Conservation (phyloP, 2,888 invertebrate species). For the Seladonia tumulorum region DNA sequence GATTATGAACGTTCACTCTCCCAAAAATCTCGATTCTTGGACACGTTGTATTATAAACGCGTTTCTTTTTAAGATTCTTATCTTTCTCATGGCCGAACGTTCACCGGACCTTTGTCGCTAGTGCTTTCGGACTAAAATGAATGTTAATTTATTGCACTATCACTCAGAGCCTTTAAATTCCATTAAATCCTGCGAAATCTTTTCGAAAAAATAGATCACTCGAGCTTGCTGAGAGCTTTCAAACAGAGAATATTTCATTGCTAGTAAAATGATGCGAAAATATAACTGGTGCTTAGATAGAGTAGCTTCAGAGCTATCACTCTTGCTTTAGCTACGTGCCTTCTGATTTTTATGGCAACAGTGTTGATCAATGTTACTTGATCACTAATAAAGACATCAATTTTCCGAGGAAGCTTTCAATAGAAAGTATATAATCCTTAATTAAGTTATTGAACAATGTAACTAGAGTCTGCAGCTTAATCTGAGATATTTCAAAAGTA, state of each 20-base stretch:
- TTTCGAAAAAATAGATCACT: background rate
- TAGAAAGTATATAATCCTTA: background rate
- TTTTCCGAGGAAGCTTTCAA: too few species aligned
- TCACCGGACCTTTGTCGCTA: background rate
- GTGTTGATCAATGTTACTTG: background rate
- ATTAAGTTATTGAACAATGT: background rate
- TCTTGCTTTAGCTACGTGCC: background rate
- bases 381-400: background rate
- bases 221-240: background rate
- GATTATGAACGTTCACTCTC: constrained; percentile 72
- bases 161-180: background rate
- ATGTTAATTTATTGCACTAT: background rate
- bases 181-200: too few species aligned
- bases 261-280: background rate
- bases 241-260: background rate
- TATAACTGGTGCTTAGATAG: background rate
- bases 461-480: background rate
- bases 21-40: background rate
- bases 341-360: background rate
- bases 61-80: constrained; percentile 7
- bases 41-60: constrained; percentile 8
- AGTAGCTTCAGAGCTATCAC: too few species aligned
- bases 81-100: background rate
- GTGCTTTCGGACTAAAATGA: background rate
- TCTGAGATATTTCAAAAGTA: background rate